Conservation (phyloP, 2,888 invertebrate species). For the Schrankia costaestrigalis region DNA sequence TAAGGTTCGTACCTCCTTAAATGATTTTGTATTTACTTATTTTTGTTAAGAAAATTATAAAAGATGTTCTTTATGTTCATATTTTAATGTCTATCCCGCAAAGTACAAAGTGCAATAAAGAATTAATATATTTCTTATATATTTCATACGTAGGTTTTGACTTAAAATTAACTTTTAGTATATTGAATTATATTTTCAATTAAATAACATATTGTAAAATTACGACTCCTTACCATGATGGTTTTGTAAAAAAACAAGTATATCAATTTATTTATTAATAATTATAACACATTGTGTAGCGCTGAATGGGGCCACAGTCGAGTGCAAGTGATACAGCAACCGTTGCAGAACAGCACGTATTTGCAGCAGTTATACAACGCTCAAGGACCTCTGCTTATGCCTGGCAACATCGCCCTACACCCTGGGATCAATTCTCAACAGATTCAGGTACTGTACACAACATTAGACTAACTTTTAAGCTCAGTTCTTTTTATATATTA, state of each 20-base stretch:
- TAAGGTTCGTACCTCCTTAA: slow-evolving; percentile 52
- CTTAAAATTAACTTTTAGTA: too few species aligned
- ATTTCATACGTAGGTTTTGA: too few species aligned
- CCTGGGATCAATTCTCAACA: slow-evolving; percentile 87
- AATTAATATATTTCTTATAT: too few species aligned
- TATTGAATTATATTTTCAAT: too few species aligned
- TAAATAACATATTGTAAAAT: too few species aligned
- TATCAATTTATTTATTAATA: not conserved
- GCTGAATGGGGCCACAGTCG: slow-evolving; percentile 87
- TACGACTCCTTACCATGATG: too few species aligned
- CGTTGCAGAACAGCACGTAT: slow-evolving; percentile 86
- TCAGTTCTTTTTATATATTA: not conserved
- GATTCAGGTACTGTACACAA: slow-evolving; percentile 78
- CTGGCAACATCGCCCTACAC: slow-evolving; percentile 88
- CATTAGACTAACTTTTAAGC: not conserved
- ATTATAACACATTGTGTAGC: slow-evolving; percentile 34
- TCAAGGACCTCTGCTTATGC: slow-evolving; percentile 90
- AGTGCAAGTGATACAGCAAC: slow-evolving; percentile 92
- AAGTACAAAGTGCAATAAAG: too few species aligned
- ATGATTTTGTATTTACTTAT: not conserved
- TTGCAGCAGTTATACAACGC: slow-evolving; percentile 90
- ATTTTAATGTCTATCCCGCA: too few species aligned
- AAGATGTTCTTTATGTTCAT: too few species aligned
- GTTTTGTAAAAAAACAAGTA: not conserved
- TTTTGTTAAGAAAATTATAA: too few species aligned